Evolutionary conservation across 1,140 invertebrate species (phyloP).

Genomic region (Trichogramma pretiosum): DNA sequence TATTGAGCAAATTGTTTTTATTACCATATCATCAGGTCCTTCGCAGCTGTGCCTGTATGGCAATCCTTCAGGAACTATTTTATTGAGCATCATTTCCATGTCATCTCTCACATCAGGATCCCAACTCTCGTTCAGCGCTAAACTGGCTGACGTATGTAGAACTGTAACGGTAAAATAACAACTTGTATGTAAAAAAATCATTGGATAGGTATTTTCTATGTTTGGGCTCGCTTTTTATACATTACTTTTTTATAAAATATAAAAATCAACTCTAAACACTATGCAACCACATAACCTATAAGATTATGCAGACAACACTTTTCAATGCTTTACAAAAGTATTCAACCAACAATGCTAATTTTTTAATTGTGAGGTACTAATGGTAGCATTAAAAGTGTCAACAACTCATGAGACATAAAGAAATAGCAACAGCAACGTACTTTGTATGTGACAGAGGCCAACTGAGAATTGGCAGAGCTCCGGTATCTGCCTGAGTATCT

Average conservation of each 20-base stretch:
- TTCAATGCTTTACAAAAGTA: too few relatives aligned
- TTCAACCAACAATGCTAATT: too few relatives aligned
- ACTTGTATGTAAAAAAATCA: conserved; percentile 4
- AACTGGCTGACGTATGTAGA: conserved; percentile 92
- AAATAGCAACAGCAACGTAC: conserved; percentile 53
- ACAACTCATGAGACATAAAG: too few relatives aligned
- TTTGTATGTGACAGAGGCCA: conserved; percentile 91
- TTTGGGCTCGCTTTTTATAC: too few relatives aligned
- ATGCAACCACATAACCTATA: too few relatives aligned
- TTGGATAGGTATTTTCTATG: too few relatives aligned
- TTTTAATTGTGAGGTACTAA: conserved; percentile 6
- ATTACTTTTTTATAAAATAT: too few relatives aligned
- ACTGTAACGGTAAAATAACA: too few relatives aligned
- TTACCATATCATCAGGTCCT: conserved; percentile 97
- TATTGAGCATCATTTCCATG: conserved; percentile 98
- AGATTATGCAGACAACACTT: too few relatives aligned
- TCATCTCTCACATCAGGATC: conserved; percentile 93
- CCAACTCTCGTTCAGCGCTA: conserved; percentile 96
- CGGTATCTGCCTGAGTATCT: conserved; percentile 86
- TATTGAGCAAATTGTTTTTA: conserved; percentile 24
- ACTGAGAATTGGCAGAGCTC: conserved; percentile 87
- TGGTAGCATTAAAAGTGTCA: background rate
- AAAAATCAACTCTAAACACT: too few relatives aligned
- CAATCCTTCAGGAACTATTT: conserved; percentile 93
- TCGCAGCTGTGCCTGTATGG: conserved; percentile 93